These are phyloP conservation scores for Epinotia brunnichana DNA, from an alignment of 2,888 invertebrate genomes.

Conservation along the genomic window DNA sequence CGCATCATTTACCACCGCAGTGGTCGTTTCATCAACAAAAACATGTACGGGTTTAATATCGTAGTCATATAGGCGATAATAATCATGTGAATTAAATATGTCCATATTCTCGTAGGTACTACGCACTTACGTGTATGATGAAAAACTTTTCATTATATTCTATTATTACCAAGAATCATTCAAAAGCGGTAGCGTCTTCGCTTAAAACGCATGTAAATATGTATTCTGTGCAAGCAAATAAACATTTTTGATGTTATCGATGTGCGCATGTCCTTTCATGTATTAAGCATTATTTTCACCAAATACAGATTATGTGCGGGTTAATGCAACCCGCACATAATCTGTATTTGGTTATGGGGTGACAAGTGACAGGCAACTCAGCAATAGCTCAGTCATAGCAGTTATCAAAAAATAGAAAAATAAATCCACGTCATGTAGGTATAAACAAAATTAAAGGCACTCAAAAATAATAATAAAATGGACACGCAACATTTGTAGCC, in stretches of 20 bases:
- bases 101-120: background rate
- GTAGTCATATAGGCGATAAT: slow-evolving; percentile 33
- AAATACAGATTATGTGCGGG: background rate
- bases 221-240: background rate
- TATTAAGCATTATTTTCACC: background rate
- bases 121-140: too few species aligned
- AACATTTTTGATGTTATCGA: background rate
- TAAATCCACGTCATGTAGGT: too few species aligned
- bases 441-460: too few species aligned
- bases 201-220: background rate
- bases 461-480: too few species aligned
- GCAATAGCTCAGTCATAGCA: too few species aligned
- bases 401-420: too few species aligned
- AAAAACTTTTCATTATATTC: background rate
- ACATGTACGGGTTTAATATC: slow-evolving; percentile 29
- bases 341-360: too few species aligned
- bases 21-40: slow-evolving; percentile 45
- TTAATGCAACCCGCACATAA: too few species aligned
- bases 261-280: background rate
- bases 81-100: slow-evolving; percentile 7
- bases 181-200: slow-evolving; percentile 1
- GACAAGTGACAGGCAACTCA: too few species aligned
- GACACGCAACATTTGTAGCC: too few species aligned
- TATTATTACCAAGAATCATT: slow-evolving; percentile 1
- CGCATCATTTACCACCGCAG: slow-evolving; percentile 43